Evolutionary conservation across 2,797 vertebrate genomes (phyloP).

Genomic region (Xerus rutilus): DNA sequence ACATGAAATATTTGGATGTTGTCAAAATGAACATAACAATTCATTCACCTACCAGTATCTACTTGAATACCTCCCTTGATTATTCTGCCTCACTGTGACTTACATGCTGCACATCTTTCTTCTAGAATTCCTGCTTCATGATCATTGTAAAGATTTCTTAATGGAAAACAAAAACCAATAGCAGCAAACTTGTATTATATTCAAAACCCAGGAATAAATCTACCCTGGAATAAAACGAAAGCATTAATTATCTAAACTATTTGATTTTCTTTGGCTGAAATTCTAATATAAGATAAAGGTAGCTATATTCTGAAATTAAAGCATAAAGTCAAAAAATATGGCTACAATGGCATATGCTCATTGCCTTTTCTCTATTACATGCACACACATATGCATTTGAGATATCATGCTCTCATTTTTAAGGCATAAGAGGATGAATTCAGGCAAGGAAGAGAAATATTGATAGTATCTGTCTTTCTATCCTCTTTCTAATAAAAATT

Average conservation of each 20-base stretch:
- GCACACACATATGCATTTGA: neutral
- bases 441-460: constrained; percentile 36
- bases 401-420: neutral
- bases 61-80: constrained; percentile 22
- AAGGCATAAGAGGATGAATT: constrained; percentile 57
- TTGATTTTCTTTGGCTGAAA: constrained; percentile 55
- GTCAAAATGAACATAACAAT: constrained; percentile 56
- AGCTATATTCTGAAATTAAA: constrained; percentile 53
- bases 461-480: constrained; percentile 17
- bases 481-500: constrained; percentile 38
- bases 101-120: neutral
- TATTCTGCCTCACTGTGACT: constrained; percentile 47
- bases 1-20: constrained; percentile 33
- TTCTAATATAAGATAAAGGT: constrained; percentile 14
- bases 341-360: neutral
- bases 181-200: neutral
- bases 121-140: constrained; percentile 26
- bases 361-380: neutral
- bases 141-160: constrained; percentile 47
- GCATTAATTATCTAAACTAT: neutral
- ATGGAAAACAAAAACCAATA: neutral
- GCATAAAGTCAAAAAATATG: neutral
- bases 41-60: neutral
- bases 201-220: constrained; percentile 29
- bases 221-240: constrained; percentile 31